These are phyloP conservation scores for Macroglossus sobrinus DNA, from an alignment of 2,113 vertebrate species.

Conservation along the genomic window DNA sequence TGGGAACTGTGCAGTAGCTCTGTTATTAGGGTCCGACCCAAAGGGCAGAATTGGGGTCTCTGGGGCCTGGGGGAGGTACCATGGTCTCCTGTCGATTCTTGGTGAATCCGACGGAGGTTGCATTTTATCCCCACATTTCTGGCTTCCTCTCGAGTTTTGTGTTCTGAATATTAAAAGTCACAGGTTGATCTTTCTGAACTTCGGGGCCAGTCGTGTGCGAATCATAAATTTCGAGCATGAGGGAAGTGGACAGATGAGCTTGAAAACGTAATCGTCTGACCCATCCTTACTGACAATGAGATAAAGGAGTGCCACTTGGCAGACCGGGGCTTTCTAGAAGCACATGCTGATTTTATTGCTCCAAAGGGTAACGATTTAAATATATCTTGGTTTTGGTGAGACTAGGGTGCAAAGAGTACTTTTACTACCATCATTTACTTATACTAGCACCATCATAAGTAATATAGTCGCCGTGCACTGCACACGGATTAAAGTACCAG, in stretches of 20 bases:
- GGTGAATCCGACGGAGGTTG: background rate
- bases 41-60: background rate
- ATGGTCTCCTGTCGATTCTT: background rate
- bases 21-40: background rate
- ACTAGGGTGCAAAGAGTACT: background rate
- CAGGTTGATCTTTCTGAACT: background rate
- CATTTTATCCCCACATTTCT: background rate
- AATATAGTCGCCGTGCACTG: background rate
- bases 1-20: background rate
- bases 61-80: fast-evolving
- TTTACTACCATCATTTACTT: fast-evolving
- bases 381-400: background rate
- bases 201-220: background rate
- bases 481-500: fast-evolving
- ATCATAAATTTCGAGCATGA: background rate
- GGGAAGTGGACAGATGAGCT: background rate
- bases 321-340: background rate
- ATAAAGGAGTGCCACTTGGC: background rate
- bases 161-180: background rate
- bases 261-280: background rate
- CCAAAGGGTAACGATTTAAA: background rate
- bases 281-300: too few relatives aligned
- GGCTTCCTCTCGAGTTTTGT: background rate
- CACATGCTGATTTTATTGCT: background rate
- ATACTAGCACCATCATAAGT: fast-evolving